These are phyloP conservation scores for Euzophera pinguis DNA, from an alignment of 2,888 invertebrate genomes.

Conservation along the genomic window DNA sequence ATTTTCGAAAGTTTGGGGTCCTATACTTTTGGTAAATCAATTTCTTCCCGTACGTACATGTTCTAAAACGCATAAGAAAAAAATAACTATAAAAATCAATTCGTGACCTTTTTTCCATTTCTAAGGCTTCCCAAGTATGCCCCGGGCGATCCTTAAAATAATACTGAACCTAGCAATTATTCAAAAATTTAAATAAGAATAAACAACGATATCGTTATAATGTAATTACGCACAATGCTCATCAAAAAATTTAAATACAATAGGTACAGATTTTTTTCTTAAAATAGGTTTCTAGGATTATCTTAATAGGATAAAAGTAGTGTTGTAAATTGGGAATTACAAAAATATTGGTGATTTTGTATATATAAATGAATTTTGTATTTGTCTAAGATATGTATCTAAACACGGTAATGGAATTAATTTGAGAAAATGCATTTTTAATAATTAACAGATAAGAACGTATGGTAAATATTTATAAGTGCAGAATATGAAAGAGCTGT, in stretches of 20 bases:
- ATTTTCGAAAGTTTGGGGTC: no score
- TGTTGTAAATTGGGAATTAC: constrained; percentile 40
- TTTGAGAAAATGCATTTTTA: neutral
- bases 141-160: no score
- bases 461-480: neutral
- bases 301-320: neutral
- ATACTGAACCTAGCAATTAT: no score
- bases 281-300: neutral
- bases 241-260: neutral
- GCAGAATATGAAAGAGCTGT: neutral
- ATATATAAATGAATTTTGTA: constrained; percentile 15
- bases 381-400: neutral
- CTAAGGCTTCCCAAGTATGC: no score
- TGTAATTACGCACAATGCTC: no score
- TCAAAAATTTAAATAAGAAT: no score
- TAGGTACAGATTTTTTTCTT: neutral
- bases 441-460: neutral
- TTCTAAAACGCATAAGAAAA: no score
- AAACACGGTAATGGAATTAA: neutral
- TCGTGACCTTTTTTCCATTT: no score
- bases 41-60: no score
- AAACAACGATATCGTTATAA: no score
- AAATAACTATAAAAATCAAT: no score
- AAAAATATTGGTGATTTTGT: constrained; percentile 41
- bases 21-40: no score